Evolutionary conservation across 2,888 invertebrate genomes (phyloP), one percentile per base, ranked within the genome.

Genomic region (Amphipoea lucens): DNA sequence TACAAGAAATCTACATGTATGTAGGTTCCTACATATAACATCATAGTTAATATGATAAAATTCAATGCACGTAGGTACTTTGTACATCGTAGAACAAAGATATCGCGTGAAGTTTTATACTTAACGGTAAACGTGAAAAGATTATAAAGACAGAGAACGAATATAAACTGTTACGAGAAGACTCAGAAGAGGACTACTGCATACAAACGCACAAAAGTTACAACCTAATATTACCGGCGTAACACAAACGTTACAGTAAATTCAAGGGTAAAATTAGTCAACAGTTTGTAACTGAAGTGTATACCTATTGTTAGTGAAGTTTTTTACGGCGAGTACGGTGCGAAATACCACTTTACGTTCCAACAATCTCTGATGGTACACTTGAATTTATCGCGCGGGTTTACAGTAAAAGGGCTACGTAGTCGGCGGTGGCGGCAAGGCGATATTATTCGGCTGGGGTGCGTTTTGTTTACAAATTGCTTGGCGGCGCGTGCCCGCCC

Each of bases 401-500:
- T 92, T 90, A 90, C 90, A 90, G 92, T 92, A 92, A 93, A 95
- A 93, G 92, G 93, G 93, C 92, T 92, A 88, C 90, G 92, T 90
- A 92, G 92, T 93, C 89, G 92, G 88, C 90, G 91, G 89, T 72
- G 78, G 74, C 88, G 91, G 90, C 90, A 88, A 92, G 90, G 91
- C 92, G 91, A 94, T 95, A 94, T 95, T 94, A 94, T 95, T 95
- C 93, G 92, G 92, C 88, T 90, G 92, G 94, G 95, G 93, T 95
- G 93, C 94, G 95, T 95, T 96, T 96, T 96, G 96, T 96, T 94
- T 96, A 95, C 96, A 96, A 96, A 96, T 96, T 95, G 95, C 92
- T 93, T 91, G 92, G 90, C 90, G 93, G 95, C 92, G 95, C 94
- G 95, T 95, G 96, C 94, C 92, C 90, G 90, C 82, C 77, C 76